A percentile compares a stretch with the other conserved stretches of the same genome.
Evolutionary conservation across 2,888 invertebrate species (phyloP).

Genomic region (Parochlus steinenii): DNA sequence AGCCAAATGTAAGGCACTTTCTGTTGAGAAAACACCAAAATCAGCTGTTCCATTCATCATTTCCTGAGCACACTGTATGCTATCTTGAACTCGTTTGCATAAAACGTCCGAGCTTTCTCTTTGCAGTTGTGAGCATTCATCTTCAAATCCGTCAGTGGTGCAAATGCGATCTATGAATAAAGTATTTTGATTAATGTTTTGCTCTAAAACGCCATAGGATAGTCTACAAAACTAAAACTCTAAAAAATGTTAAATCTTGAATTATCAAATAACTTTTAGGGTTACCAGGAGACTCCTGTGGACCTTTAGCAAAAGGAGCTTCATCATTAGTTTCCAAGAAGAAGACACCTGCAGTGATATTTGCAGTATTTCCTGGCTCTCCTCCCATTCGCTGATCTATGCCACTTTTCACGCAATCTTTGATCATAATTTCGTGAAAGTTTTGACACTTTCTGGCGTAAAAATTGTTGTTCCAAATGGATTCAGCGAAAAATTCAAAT

Average conservation of each 20-base stretch:
- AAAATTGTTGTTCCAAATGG: slow-evolving; percentile 21
- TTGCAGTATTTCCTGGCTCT: slow-evolving; percentile 12
- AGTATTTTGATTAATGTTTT: no score
- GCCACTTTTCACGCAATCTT: slow-evolving; percentile 14
- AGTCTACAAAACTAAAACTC: no score
- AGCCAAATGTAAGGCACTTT: slow-evolving; percentile 39
- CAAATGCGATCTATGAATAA: slow-evolving; percentile 15
- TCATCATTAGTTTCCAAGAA: not conserved
- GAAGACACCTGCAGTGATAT: slow-evolving; percentile 2
- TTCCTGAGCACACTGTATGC: slow-evolving; percentile 43
- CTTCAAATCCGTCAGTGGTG: slow-evolving; percentile 12
- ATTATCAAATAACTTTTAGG: no score
- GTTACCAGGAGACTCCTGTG: no score
- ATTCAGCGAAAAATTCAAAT: slow-evolving; percentile 30
- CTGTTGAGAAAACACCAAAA: slow-evolving; percentile 41
- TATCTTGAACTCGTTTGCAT: slow-evolving; percentile 22
- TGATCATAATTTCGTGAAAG: slow-evolving; percentile 19
- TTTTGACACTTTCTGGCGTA: slow-evolving; percentile 19
- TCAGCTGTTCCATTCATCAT: slow-evolving; percentile 36
- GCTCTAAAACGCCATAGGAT: no score
- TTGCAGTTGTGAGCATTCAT: slow-evolving; percentile 16
- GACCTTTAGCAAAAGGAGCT: slow-evolving; percentile 1
- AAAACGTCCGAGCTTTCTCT: slow-evolving; percentile 15
- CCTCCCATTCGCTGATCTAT: slow-evolving; percentile 13
- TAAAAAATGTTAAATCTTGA: no score